Evolutionary conservation across 2,113 vertebrate species (phyloP).

Genomic region (Eulemur rufifrons): DNA sequence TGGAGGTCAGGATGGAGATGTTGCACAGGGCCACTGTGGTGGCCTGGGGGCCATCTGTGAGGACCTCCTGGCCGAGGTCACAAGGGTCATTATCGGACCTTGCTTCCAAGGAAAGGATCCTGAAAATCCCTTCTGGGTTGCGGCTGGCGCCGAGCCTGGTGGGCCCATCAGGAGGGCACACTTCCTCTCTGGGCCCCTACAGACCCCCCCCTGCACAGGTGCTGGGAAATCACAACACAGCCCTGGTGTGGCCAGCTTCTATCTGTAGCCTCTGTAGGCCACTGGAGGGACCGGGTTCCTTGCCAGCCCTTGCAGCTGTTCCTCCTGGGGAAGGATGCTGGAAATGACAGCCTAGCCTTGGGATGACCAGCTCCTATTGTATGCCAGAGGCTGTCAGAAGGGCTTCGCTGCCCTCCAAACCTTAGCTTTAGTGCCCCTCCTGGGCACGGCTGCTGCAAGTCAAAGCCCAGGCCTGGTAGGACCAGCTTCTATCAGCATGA

Average conservation of each 20-base stretch:
- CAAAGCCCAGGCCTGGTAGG: neutral
- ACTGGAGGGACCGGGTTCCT: neutral
- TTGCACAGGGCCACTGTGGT: neutral
- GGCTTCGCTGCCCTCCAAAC: neutral
- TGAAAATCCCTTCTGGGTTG: neutral
- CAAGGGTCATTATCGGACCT: neutral
- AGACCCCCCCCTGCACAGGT: neutral
- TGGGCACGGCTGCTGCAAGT: neutral
- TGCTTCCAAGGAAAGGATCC: neutral
- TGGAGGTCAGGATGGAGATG: constrained; percentile 16
- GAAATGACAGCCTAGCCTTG: neutral
- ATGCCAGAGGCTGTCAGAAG: neutral
- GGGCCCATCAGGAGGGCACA: neutral
- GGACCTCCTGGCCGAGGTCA: constrained; percentile 39
- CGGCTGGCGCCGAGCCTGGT: neutral
- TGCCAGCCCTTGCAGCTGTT: neutral
- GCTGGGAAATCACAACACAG: neutral
- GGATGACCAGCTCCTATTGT: neutral
- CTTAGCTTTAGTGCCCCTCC: neutral
- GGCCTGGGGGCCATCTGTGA: neutral
- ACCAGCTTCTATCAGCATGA: neutral
- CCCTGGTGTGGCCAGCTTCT: neutral
- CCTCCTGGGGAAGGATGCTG: neutral
- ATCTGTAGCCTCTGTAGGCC: neutral
- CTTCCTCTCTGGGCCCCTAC: neutral